Conservation (phyloP, 2,113 vertebrate species). For the Centropus unirufus region DNA sequence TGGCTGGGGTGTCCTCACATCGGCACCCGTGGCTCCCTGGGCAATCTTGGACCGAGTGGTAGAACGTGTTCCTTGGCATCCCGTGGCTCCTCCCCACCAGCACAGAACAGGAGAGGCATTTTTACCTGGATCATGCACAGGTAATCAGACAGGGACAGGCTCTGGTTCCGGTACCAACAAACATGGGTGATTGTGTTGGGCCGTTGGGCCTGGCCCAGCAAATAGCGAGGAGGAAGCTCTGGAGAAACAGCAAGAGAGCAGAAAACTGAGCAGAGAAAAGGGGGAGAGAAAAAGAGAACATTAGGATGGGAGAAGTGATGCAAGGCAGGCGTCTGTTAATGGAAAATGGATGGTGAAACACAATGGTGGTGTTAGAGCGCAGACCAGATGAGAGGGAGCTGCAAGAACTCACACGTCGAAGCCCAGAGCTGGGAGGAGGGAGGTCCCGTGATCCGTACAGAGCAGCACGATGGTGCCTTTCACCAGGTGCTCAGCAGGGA, state of each 20-base stretch:
- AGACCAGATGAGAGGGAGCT: background rate
- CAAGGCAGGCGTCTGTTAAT: conserved; percentile 40
- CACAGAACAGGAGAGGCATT: background rate
- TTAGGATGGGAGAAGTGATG: conserved; percentile 40
- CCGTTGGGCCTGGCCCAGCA: conserved; percentile 89
- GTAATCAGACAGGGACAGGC: conserved; percentile 91
- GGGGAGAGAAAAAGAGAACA: conserved; percentile 25
- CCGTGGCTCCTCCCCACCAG: conserved; percentile 50
- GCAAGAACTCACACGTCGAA: background rate
- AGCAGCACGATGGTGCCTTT: background rate
- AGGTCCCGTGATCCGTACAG: background rate
- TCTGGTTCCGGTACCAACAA: conserved; percentile 96
- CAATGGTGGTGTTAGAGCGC: background rate
- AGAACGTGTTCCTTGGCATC: background rate
- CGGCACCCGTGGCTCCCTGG: background rate
- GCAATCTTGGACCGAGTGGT: background rate
- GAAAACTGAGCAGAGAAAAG: conserved; percentile 79
- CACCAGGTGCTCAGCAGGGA: background rate
- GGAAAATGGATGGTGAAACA: conserved; percentile 27
- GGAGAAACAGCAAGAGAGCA: conserved; percentile 86
- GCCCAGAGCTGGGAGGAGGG: background rate
- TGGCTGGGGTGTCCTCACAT: background rate
- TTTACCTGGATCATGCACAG: conserved; percentile 94
- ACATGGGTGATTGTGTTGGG: conserved; percentile 95
- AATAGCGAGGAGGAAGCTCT: conserved; percentile 90